Conservation (phyloP, 2,888 invertebrate species). For the Gibbula magus region DNA sequence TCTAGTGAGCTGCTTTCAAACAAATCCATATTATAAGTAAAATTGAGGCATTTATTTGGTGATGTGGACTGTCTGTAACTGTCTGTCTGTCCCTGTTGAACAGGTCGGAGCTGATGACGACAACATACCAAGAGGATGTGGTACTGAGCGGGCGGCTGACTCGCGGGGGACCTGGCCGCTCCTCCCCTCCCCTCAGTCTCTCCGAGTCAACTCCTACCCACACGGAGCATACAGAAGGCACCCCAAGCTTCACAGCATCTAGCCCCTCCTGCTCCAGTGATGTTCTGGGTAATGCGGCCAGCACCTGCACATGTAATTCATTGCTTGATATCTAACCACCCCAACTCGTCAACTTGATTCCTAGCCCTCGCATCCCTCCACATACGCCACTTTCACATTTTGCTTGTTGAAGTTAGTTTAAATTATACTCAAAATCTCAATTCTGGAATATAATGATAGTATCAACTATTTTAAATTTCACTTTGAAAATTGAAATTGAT, state of each 20-base stretch:
- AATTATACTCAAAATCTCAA: too few species aligned
- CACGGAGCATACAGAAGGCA: constrained; percentile 88
- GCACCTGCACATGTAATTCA: constrained; percentile 27
- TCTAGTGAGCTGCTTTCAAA: too few species aligned
- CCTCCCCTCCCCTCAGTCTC: constrained; percentile 74
- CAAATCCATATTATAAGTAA: too few species aligned
- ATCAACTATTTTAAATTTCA: too few species aligned
- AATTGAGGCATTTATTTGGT: too few species aligned
- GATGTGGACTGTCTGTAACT: too few species aligned
- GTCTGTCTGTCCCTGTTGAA: not conserved
- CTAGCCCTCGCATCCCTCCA: too few species aligned
- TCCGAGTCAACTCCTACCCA: constrained; percentile 89
- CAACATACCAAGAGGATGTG: constrained; percentile 43
- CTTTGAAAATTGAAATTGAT: too few species aligned
- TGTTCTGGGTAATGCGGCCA: constrained; percentile 55
- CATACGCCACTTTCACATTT: too few species aligned
- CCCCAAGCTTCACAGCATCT: constrained; percentile 97
- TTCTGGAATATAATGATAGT: too few species aligned
- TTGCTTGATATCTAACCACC: not conserved
- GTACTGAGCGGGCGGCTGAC: constrained; percentile 4
- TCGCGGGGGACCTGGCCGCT: constrained; percentile 22
- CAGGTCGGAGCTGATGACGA: constrained; percentile 47
- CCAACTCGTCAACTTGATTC: not conserved
- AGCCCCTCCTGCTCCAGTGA: constrained; percentile 82
- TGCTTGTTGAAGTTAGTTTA: too few species aligned